These are phyloP conservation scores for Riparia riparia DNA, from an alignment of 2,113 vertebrate genomes.

Conservation along the genomic window DNA sequence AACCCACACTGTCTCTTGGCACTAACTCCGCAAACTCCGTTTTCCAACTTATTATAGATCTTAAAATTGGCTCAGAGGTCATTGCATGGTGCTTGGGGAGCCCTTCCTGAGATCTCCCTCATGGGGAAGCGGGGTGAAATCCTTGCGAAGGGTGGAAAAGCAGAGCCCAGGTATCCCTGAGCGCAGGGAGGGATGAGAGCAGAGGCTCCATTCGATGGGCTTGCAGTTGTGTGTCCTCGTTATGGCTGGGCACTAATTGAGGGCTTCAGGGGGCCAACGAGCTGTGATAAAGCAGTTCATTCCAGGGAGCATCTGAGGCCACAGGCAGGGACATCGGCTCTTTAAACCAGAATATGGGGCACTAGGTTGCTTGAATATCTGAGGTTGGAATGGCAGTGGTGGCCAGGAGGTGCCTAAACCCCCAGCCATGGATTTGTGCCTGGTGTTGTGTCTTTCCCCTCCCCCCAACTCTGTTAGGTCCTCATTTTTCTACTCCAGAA, in stretches of 20 bases:
- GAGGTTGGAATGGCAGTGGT: background rate
- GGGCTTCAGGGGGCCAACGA: background rate
- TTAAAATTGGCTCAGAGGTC: background rate
- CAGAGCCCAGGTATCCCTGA: rapidly evolving
- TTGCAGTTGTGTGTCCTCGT: rapidly evolving
- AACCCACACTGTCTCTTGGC: background rate
- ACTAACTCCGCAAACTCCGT: background rate
- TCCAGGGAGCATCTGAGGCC: background rate
- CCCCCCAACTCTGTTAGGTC: background rate
- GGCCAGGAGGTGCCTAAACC: background rate
- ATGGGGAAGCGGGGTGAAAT: background rate
- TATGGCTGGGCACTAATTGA: background rate
- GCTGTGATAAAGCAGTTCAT: background rate
- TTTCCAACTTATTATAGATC: background rate
- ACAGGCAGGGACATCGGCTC: background rate
- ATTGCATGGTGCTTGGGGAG: background rate
- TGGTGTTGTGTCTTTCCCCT: background rate
- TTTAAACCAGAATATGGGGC: background rate
- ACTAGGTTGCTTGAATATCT: background rate
- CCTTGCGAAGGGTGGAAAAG: background rate
- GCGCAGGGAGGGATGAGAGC: background rate
- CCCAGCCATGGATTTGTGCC: background rate
- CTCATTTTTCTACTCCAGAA: background rate
- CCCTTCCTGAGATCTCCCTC: background rate
- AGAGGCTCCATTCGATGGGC: background rate